These are phyloP conservation scores for Calyptommatus sinebrachiatus DNA, from an alignment of 2,113 vertebrate species.

Conservation along the genomic window DNA sequence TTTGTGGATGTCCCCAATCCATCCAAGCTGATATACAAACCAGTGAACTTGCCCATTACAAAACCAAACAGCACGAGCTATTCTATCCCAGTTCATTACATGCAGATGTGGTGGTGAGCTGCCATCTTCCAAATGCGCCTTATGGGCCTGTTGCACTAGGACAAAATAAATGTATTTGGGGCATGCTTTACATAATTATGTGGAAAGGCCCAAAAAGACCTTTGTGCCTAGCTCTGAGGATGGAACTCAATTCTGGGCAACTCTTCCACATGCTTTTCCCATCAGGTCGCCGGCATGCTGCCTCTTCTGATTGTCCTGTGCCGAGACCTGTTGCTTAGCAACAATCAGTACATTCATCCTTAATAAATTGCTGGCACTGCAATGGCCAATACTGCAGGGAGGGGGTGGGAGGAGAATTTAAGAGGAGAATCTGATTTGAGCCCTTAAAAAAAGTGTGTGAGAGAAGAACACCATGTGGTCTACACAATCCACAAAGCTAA, in stretches of 20 bases:
- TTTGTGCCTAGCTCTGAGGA: constrained; percentile 11
- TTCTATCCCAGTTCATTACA: not conserved
- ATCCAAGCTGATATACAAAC: not conserved
- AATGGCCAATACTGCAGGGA: constrained; percentile 30
- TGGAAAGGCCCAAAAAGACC: not conserved
- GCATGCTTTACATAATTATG: constrained; percentile 30
- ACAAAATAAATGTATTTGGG: not conserved
- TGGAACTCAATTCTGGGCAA: constrained; percentile 12
- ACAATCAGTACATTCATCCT: constrained; percentile 57
- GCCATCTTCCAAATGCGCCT: constrained; percentile 2
- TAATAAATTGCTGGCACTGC: constrained; percentile 57
- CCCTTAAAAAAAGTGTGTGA: not conserved
- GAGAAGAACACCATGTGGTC: constrained; percentile 5
- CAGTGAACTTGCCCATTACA: not conserved
- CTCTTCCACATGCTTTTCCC: constrained; percentile 18
- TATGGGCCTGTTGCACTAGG: constrained; percentile 1
- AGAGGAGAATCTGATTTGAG: not conserved
- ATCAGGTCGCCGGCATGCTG: not conserved
- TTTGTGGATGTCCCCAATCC: not conserved
- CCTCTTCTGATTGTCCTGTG: constrained; percentile 42
- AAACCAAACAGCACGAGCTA: not conserved
- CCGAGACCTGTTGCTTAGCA: constrained; percentile 72
- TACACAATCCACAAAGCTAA: not conserved
- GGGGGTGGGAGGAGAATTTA: not conserved
- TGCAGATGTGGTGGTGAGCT: not conserved